Conservation (phyloP, 2,888 invertebrate species). For the Syrphus vitripennis region DNA sequence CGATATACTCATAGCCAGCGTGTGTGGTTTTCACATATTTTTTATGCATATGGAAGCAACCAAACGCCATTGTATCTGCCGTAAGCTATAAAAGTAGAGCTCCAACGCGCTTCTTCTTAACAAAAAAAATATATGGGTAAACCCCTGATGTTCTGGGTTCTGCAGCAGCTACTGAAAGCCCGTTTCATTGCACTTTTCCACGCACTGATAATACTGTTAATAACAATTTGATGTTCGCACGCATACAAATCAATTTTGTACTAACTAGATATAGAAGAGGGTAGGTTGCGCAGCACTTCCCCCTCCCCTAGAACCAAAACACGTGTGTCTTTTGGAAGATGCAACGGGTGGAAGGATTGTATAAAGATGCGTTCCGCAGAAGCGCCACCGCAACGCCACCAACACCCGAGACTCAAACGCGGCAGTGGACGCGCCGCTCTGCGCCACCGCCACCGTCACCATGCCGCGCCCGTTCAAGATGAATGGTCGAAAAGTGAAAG, state of each 20-base stretch:
- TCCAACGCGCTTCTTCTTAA: neutral
- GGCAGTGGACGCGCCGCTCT: neutral
- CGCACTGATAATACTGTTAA: conserved; percentile 70
- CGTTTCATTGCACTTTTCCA: conserved; percentile 62
- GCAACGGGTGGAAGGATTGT: neutral
- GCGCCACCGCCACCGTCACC: neutral
- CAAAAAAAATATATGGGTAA: neutral
- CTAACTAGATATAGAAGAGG: conserved; percentile 2
- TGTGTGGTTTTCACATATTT: conserved; percentile 50
- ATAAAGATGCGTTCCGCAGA: conserved; percentile 31
- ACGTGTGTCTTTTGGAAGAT: neutral
- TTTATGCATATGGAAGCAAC: conserved; percentile 39
- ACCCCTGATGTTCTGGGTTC: neutral
- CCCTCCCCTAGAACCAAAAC: too few species aligned
- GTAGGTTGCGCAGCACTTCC: neutral
- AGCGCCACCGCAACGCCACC: conserved; percentile 29
- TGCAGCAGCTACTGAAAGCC: conserved; percentile 21
- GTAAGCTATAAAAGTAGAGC: conserved; percentile 4
- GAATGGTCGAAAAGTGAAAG: conserved; percentile 69
- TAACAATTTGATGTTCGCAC: conserved; percentile 71
- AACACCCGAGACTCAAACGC: conserved; percentile 6
- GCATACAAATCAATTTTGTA: conserved; percentile 68
- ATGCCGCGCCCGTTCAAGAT: conserved; percentile 17
- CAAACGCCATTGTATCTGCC: neutral
- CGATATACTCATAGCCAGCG: neutral